Conservation (phyloP, 2,888 invertebrate species). For the Monopis laevigella region DNA sequence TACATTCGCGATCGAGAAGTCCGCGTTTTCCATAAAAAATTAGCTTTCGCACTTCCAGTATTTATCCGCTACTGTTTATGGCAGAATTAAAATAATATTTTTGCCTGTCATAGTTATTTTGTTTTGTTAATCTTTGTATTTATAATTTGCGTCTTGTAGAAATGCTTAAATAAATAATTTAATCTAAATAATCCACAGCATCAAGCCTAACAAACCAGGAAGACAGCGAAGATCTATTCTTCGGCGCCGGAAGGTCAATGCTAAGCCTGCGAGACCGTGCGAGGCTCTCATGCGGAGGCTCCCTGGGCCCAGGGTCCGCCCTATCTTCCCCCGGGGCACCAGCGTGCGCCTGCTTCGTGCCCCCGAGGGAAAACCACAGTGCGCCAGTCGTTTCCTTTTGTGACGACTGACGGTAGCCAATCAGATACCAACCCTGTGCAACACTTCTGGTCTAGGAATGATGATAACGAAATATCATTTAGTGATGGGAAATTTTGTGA, state of each 20-base stretch:
- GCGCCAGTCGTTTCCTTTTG: conserved; percentile 71
- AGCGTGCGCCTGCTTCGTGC: conserved; percentile 53
- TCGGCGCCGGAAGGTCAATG: conserved; percentile 39
- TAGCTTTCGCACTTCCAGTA: too few relatives aligned
- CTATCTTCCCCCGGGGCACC: conserved; percentile 52
- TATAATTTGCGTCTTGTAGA: too few relatives aligned
- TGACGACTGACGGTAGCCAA: conserved; percentile 51
- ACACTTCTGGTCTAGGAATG: conserved; percentile 24
- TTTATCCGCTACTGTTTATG: too few relatives aligned
- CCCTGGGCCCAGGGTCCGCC: conserved; percentile 47
- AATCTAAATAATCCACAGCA: conserved; percentile 25
- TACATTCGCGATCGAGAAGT: too few relatives aligned
- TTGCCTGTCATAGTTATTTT: neutral
- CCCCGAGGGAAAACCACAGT: conserved; percentile 59
- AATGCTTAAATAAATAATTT: neutral
- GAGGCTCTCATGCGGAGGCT: conserved; percentile 48
- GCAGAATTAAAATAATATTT: too few relatives aligned
- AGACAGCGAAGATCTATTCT: conserved; percentile 29
- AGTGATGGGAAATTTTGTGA: neutral
- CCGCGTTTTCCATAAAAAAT: too few relatives aligned
- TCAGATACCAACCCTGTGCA: conserved; percentile 19
- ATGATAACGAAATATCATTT: neutral
- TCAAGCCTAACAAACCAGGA: conserved; percentile 30
- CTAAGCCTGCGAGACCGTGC: conserved; percentile 47
- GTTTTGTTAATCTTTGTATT: too few relatives aligned